Conservation (phyloP, 2,113 vertebrate genomes). For the Platysteira castanea region DNA sequence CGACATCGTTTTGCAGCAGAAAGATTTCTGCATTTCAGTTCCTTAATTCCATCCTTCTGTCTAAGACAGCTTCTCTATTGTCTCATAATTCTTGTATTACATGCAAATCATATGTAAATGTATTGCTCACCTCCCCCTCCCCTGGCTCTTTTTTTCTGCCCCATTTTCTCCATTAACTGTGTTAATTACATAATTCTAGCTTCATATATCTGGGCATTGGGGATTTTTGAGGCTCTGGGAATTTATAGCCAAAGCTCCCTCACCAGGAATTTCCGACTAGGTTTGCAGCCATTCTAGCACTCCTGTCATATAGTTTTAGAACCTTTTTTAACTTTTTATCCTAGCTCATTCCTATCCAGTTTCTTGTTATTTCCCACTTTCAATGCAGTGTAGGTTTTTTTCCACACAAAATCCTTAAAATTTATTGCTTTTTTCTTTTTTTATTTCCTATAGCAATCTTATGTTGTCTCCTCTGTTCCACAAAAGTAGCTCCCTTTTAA, state of each 20-base stretch:
- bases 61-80: not conserved
- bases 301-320: not conserved
- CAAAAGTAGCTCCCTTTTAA: not conserved
- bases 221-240: not conserved
- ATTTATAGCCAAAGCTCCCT: not conserved
- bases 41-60: not conserved
- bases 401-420: not conserved
- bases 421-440: not conserved
- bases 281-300: not conserved
- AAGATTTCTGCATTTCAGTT: not conserved
- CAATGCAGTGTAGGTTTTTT: not conserved
- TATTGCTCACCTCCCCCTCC: not conserved
- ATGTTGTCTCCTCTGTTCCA: not conserved
- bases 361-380: not conserved
- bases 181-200: not conserved
- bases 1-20: not conserved
- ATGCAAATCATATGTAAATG: not conserved
- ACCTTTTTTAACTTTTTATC: not conserved
- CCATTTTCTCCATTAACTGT: not conserved
- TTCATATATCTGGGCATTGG: not conserved
- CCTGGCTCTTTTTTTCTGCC: not conserved
- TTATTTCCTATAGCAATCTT: not conserved
- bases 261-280: not conserved
- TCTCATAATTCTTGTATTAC: not conserved
- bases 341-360: not conserved